Percentiles rank a stretch among this genome's conserved stretches.
phyloP scores from a whole-genome alignment of 2,797 vertebrate genomes.

The Onychomys leucogaster region DNA sequence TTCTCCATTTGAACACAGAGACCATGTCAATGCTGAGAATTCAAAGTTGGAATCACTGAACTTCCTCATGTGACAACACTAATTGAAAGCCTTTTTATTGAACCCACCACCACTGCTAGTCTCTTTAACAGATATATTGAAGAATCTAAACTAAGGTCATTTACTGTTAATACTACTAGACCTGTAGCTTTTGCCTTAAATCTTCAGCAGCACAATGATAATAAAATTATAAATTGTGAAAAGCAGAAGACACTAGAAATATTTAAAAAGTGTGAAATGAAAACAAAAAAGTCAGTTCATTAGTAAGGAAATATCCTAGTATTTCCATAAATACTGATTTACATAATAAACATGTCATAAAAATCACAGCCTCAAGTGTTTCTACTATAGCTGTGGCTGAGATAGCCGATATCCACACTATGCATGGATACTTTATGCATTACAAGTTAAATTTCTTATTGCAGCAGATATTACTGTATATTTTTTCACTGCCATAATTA shows the following conservation, averaged over 20 bases:
- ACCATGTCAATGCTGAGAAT: background rate
- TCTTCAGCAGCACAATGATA: background rate
- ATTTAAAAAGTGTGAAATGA: background rate
- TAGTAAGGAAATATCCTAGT: constrained; percentile 1
- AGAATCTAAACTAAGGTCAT: background rate
- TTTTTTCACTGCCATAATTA: background rate
- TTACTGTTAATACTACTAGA: background rate
- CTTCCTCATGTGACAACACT: background rate
- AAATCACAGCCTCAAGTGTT: background rate
- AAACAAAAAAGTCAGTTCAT: background rate
- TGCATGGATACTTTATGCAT: background rate
- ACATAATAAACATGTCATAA: background rate
- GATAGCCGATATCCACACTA: background rate
- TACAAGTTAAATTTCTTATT: background rate
- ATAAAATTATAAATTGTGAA: background rate
- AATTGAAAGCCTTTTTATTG: background rate
- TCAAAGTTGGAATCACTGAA: background rate
- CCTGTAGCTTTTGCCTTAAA: background rate
- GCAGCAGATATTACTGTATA: background rate
- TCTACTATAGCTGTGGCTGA: background rate
- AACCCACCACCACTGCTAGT: background rate
- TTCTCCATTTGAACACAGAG: background rate
- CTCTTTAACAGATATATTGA: background rate
- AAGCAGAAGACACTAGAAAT: background rate
- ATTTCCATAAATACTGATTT: constrained; percentile 33